Evolutionary conservation across 2,113 vertebrate species (phyloP).

Genomic region (Elephantulus edwardii): DNA sequence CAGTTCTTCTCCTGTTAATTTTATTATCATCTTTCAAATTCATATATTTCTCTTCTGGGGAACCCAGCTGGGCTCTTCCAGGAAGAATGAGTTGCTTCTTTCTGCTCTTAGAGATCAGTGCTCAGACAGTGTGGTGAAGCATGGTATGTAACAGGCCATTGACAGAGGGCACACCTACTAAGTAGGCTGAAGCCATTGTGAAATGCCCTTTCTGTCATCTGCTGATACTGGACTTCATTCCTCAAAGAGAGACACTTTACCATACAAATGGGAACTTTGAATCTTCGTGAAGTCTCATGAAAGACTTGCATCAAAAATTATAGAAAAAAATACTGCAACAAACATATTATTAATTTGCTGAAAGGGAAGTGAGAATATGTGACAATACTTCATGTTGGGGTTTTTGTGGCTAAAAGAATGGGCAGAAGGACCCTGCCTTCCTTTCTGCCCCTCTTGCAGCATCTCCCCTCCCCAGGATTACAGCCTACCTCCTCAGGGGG

Average conservation of each 20-base stretch:
- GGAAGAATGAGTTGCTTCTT: not conserved
- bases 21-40: not conserved
- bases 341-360: not conserved
- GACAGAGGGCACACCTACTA: not conserved
- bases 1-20: not conserved
- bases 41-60: not conserved
- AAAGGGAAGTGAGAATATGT: not conserved
- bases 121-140: not conserved
- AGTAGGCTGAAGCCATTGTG: not conserved
- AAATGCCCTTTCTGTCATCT: not conserved
- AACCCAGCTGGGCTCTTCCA: not conserved
- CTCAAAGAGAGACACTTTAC: not conserved
- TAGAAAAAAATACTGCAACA: not conserved
- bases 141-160: not conserved
- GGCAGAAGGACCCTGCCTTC: not conserved
- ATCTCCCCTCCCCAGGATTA: accelerated
- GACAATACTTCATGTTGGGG: not conserved
- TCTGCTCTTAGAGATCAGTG: not conserved
- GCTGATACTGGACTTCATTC: not conserved
- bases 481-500: not conserved
- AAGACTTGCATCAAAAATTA: no score
- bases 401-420: not conserved
- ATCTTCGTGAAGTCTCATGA: not conserved
- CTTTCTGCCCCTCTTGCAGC: not conserved
- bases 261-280: no score